Percentiles rank a stretch among this genome's conserved stretches.
Conservation (phyloP, 2,888 invertebrate genomes). For the Malthinus flaveolus region DNA sequence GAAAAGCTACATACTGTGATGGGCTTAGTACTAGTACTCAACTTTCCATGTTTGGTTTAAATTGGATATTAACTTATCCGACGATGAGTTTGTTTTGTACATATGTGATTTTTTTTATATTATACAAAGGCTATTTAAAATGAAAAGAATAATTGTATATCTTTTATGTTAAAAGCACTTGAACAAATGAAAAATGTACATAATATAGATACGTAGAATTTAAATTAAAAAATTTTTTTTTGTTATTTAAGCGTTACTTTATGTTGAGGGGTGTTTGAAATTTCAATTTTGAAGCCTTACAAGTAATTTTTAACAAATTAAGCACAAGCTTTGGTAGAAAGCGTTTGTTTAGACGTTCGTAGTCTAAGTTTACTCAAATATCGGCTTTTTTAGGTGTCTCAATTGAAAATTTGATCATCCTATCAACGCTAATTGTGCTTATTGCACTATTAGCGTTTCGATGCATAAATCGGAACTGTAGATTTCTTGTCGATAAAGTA, state of each 20-base stretch:
- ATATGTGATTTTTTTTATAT: constrained; percentile 54
- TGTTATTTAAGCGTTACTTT: constrained; percentile 22
- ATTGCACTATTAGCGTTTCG: background rate
- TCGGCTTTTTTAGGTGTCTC: no score
- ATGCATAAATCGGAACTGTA: background rate
- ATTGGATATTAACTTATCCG: constrained; percentile 33
- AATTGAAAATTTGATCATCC: no score
- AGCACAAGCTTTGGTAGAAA: no score
- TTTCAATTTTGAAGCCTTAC: background rate
- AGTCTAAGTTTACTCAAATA: no score
- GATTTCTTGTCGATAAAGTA: constrained; percentile 1
- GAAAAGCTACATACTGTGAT: constrained; percentile 56
- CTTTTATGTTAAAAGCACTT: constrained; percentile 33
- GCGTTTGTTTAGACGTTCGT: no score
- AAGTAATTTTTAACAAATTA: constrained; percentile 12
- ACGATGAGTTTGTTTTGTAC: constrained; percentile 51
- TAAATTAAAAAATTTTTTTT: constrained; percentile 16
- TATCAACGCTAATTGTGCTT: constrained; percentile 28
- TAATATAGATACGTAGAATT: constrained; percentile 35
- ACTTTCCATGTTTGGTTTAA: constrained; percentile 51
- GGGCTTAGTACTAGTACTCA: constrained; percentile 54
- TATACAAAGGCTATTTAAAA: constrained; percentile 33
- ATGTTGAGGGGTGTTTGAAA: background rate
- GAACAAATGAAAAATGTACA: constrained; percentile 43
- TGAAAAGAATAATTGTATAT: constrained; percentile 29